A percentile compares a stretch with the other conserved stretches of the same genome.
These are phyloP conservation scores for Darevskia nairensis DNA, from an alignment of 2,797 vertebrate species.

Conservation along the genomic window DNA sequence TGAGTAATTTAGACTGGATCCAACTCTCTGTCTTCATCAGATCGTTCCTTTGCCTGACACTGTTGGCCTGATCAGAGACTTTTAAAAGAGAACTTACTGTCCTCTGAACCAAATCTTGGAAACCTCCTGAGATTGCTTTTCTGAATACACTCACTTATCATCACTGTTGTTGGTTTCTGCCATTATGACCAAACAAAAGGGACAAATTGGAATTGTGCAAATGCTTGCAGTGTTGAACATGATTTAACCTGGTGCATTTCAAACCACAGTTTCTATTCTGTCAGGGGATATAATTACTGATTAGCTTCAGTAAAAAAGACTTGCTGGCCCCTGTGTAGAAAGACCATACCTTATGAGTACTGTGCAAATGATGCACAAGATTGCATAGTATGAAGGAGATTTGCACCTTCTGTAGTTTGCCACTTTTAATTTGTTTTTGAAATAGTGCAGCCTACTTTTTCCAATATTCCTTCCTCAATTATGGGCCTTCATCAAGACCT, in stretches of 20 bases:
- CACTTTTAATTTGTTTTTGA: background rate
- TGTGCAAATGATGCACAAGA: background rate
- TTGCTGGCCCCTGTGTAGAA: background rate
- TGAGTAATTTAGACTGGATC: background rate
- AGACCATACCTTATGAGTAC: background rate
- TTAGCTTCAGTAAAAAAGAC: background rate
- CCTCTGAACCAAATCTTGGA: background rate
- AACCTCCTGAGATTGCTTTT: background rate
- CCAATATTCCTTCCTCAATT: background rate
- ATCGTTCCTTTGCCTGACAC: background rate
- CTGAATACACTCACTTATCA: constrained; percentile 22
- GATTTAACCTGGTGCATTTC: background rate
- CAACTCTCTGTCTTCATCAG: background rate
- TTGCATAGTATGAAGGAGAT: background rate
- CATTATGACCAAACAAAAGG: background rate
- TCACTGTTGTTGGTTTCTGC: background rate
- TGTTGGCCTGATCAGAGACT: background rate
- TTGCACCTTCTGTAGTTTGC: background rate
- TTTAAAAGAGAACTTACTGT: background rate
- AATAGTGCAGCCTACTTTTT: background rate
- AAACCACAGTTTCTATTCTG: background rate
- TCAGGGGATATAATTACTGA: background rate
- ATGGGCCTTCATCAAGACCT: background rate
- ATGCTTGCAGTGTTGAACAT: background rate
- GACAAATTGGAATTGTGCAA: background rate